These are phyloP conservation scores for Pilophorus perplexus DNA, from an alignment of 2,888 invertebrate species.

Conservation along the genomic window DNA sequence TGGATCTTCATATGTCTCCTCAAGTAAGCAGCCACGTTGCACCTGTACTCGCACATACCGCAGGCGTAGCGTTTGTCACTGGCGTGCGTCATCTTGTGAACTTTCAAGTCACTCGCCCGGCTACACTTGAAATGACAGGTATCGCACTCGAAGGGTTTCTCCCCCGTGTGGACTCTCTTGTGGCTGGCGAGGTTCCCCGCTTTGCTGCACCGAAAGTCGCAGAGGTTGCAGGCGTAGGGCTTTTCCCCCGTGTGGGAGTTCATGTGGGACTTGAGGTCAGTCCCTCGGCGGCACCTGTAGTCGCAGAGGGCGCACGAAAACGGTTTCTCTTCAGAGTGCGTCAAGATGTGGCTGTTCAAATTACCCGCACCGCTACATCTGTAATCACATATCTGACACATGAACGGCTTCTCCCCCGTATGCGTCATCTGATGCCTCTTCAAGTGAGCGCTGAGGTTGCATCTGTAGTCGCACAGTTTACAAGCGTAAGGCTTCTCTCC, in stretches of 20 bases:
- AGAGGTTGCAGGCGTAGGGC: neutral
- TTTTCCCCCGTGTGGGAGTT: neutral
- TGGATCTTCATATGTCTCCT: conserved; percentile 5
- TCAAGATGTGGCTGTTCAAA: neutral
- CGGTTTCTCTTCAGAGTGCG: neutral
- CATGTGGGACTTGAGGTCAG: neutral
- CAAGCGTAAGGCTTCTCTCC: conserved; percentile 12
- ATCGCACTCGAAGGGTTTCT: conserved; percentile 12
- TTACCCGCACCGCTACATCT: conserved; percentile 5
- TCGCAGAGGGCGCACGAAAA: neutral
- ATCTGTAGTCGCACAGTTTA: conserved; percentile 3
- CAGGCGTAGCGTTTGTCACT: conserved; percentile 17
- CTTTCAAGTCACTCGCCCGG: neutral
- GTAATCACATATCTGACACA: conserved; percentile 5
- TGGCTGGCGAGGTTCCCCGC: neutral
- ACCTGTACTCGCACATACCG: conserved; percentile 17
- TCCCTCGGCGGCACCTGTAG: neutral
- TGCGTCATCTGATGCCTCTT: conserved; percentile 8
- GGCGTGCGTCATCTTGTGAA: neutral
- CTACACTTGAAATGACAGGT: neutral
- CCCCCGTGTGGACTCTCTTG: conserved; percentile 4
- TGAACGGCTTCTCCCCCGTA: neutral
- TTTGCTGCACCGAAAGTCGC: conserved; percentile 4
- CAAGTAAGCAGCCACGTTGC: neutral
- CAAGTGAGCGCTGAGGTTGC: neutral